Base-by-base conservation (phyloP, 64 coral and sea anemone species). In the Pachyseris speciosa region DNA sequence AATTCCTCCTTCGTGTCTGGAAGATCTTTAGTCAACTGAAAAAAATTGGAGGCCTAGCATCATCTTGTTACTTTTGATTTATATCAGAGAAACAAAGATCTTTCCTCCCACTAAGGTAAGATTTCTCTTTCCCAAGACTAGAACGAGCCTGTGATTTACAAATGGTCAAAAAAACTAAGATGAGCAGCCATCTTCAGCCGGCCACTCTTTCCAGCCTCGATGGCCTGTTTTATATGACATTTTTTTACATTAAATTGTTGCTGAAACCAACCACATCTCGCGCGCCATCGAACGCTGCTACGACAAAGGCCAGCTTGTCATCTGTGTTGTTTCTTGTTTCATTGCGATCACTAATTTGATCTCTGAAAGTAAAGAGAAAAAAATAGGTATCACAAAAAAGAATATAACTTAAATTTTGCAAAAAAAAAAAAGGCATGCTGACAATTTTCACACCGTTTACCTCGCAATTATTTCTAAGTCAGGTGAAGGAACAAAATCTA, bases 401-500 rank as follows among this genome's bases (percentile, higher is more conserved):
- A 24, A 10, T 13, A 57, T 57, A 4, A 4, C 17, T 0, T 57
- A n/a, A 49, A 1, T 49, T 49, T 49, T 2, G 9, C 4, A 72
- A 72, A 72, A 15, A n/a, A n/a, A n/a, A n/a, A n/a, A n/a, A n/a
- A n/a, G n/a, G n/a, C n/a, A n/a, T n/a, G n/a, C n/a, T n/a, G n/a
- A n/a, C n/a, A n/a, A n/a, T n/a, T n/a, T n/a, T n/a, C n/a, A 49
- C 22, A 9, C 25, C 58, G 1, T 32, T 55, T 40, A 81, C 77
- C 77, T 60, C 63, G 77, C 77, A n/a, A 63, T 22, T 15, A 42
- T 27, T 61, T 61, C 77, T 40, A 81, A 24, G 34, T 81, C 19
- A 4, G 77, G 77, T n/a, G 77, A 81, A 41, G 77, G 77, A 63
- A 61, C 8, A 36, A 81, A 81, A 61, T 81, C 77, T 31, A 63